Evolutionary conservation across 2,888 invertebrate genomes (phyloP), one percentile per base, ranked within the genome.

Genomic region (Zaprionus obscuricornis): DNA sequence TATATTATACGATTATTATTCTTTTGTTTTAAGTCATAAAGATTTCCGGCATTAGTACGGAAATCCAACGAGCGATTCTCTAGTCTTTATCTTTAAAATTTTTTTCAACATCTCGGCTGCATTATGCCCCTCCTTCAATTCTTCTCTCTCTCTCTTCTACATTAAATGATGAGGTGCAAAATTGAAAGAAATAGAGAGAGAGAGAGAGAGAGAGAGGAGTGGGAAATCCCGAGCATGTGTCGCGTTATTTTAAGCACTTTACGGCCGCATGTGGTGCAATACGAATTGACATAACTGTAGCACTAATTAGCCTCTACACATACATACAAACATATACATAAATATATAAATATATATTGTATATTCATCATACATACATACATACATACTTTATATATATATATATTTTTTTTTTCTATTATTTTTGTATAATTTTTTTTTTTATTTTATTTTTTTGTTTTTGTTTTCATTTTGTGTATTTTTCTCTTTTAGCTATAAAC

Each of bases 31-130:
- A 79, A 76, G 73, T 31, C 71, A 71, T 39, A 43, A 63, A 39
- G 63, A 58, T 56, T 74, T 69, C 72, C 82, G 56, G 72, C 13
- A 42, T 26, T 16, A n/a, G 59, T 64, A 66, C 57, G 68, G 55
- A 70, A 75, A 66, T 74, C 82, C 83, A 88, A 89, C 90, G 90
- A 90, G 90, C 89, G 88, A 87, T 64, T 68, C 85, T 90, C 90
- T 90, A 90, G 90, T 90, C 90, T 89, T 88, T 89, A 88, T 86
- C 86, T 85, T 85, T 78, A 81, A 59, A 31, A 57, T 47, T n/a
- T n/a, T n/a, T n/a, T n/a, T 46, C 52, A 31, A 26, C 42, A 40
- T 17, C 46, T 33, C 42, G 16, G 11, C 31, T 14, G 45, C n/a
- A 31, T 8, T 1, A 14, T 17, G 8, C 27, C 17, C 14, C 5